Conservation (phyloP, 2,888 invertebrate species). For the Volucella inflata region DNA sequence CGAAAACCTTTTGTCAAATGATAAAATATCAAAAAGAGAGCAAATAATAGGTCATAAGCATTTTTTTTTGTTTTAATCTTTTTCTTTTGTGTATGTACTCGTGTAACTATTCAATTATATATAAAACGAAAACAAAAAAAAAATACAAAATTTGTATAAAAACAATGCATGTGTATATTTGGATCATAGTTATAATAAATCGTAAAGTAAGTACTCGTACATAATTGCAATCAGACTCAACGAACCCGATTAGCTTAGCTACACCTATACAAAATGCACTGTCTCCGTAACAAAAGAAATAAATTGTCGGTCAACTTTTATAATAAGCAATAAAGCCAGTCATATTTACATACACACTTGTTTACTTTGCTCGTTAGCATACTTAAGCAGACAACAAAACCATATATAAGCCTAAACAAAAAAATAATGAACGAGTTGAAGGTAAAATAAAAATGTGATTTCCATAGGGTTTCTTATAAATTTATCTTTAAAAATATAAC, state of each 20-base stretch:
- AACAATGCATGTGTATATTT: conserved; percentile 47
- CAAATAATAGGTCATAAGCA: conserved; percentile 48
- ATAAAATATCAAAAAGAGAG: conserved; percentile 4
- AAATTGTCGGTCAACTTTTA: background rate
- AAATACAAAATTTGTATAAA: conserved; percentile 17
- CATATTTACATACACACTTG: conserved; percentile 9
- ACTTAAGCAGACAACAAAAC: too few species aligned
- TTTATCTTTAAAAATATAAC: conserved; percentile 18
- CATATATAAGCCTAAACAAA: background rate
- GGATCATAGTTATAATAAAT: conserved; percentile 15
- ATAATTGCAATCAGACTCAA: conserved; percentile 23
- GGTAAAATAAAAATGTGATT: conserved; percentile 66
- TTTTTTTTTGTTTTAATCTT: background rate
- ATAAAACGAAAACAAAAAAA: conserved; percentile 27
- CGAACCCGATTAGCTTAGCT: conserved; percentile 28
- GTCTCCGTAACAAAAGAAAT: background rate
- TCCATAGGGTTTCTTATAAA: conserved; percentile 72
- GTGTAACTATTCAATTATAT: conserved; percentile 44
- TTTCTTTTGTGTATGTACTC: conserved; percentile 32
- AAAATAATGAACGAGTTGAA: conserved; percentile 14
- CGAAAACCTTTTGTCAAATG: conserved; percentile 20
- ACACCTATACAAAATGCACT: background rate
- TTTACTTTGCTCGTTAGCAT: conserved; percentile 3
- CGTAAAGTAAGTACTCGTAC: conserved; percentile 39
- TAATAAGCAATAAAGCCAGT: background rate